Percentiles rank a stretch among this genome's conserved stretches.
These are phyloP conservation scores for Mohoua ochrocephala DNA, from an alignment of 2,113 vertebrate genomes.

Conservation along the genomic window DNA sequence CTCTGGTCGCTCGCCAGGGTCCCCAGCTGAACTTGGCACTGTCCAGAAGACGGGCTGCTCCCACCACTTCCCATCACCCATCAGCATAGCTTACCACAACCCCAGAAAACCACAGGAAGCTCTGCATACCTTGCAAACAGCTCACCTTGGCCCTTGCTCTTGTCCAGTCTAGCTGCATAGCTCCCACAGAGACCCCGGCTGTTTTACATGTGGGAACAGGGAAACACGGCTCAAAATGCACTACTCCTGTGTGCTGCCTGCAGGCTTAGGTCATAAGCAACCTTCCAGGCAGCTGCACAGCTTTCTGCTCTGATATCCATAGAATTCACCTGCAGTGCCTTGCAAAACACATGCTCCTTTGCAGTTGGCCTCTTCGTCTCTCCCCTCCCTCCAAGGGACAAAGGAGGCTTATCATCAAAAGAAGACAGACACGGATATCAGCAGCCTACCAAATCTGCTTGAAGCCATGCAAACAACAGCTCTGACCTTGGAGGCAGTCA, in stretches of 20 bases:
- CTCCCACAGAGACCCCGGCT: not conserved
- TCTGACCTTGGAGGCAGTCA: slow-evolving; percentile 52
- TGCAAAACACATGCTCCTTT: not conserved
- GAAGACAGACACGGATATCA: slow-evolving; percentile 1
- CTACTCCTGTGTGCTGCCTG: not conserved
- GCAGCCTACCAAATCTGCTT: not conserved
- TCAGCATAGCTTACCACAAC: not conserved
- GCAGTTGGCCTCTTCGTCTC: not conserved
- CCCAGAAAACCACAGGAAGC: not conserved
- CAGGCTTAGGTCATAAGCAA: not conserved
- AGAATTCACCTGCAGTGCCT: not conserved
- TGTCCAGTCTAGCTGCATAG: not conserved
- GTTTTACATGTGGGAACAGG: not conserved
- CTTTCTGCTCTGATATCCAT: not conserved
- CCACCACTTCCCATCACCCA: not conserved
- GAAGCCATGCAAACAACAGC: slow-evolving; percentile 30
- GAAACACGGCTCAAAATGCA: not conserved
- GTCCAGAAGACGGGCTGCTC: not conserved
- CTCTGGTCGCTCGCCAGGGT: not conserved
- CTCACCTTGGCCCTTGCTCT: not conserved
- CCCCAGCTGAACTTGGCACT: not conserved
- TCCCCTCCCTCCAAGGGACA: not conserved
- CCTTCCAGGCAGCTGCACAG: not conserved
- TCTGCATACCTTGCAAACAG: not conserved
- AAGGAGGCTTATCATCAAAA: not conserved